Conservation (phyloP, 2,797 vertebrate species). For the Sebastes hopkinsi region DNA sequence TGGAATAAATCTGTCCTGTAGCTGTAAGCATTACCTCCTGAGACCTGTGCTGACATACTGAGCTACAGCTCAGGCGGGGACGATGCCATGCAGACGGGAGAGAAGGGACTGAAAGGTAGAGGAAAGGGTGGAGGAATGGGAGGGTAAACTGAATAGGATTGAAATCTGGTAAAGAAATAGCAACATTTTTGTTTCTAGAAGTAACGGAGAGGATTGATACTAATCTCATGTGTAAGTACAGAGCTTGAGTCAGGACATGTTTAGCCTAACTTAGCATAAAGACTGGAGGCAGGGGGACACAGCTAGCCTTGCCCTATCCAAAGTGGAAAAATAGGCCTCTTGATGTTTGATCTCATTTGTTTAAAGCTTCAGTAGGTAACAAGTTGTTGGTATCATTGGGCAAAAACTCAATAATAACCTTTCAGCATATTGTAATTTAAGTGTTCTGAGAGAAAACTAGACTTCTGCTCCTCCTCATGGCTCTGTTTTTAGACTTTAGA, state of each 20-base stretch:
- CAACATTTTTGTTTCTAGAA: background rate
- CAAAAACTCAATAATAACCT: too few relatives aligned
- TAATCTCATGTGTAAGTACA: too few relatives aligned
- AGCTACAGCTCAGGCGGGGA: slow-evolving; percentile 7
- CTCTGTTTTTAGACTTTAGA: too few relatives aligned
- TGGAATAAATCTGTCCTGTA: slow-evolving; percentile 60
- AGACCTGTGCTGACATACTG: slow-evolving; percentile 33
- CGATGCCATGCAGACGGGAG: background rate
- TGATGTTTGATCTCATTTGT: background rate
- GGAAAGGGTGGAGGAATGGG: background rate
- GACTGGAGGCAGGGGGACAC: background rate
- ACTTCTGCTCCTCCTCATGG: too few relatives aligned
- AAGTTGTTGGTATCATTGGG: too few relatives aligned
- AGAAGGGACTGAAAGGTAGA: background rate
- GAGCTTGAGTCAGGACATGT: too few relatives aligned
- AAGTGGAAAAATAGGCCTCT: background rate
- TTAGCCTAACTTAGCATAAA: background rate
- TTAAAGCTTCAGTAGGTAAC: background rate
- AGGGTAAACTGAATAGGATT: background rate
- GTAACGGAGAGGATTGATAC: background rate
- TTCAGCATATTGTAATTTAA: too few relatives aligned
- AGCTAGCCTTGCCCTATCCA: background rate
- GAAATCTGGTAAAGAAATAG: background rate
- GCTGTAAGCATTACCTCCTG: slow-evolving; percentile 57
- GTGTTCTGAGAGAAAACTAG: too few relatives aligned